These are phyloP conservation scores for Drosophila pseudoobscura DNA, from an alignment of 1,140 invertebrate genomes.

Conservation along the genomic window DNA sequence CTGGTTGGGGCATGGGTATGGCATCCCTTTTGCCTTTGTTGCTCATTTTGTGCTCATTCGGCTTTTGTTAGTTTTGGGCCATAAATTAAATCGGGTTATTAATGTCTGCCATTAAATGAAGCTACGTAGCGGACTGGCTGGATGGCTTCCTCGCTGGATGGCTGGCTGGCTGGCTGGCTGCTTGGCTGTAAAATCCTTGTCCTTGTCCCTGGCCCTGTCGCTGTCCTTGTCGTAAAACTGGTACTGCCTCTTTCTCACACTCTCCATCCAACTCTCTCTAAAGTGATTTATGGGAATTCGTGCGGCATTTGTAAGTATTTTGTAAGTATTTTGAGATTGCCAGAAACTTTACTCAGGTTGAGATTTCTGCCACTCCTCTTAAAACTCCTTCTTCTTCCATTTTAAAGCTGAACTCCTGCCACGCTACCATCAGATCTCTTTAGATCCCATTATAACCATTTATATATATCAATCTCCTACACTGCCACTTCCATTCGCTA, in stretches of 20 bases:
- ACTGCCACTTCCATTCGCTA: conserved; percentile 15
- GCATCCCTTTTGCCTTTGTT: conserved; percentile 40
- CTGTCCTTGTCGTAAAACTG: not conserved
- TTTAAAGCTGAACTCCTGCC: conserved; percentile 2
- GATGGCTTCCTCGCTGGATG: conserved; percentile 3
- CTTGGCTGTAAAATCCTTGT: conserved; percentile 26
- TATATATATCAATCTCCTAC: not conserved
- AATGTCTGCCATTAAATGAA: conserved; percentile 81
- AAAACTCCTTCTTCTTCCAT: not conserved
- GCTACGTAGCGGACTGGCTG: conserved; percentile 46
- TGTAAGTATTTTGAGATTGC: conserved; percentile 66
- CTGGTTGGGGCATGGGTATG: too few relatives aligned
- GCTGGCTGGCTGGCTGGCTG: conserved; percentile 17
- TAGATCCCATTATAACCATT: not conserved
- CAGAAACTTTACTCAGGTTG: conserved; percentile 35
- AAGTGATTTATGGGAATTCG: conserved; percentile 74
- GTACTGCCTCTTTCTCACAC: conserved; percentile 8
- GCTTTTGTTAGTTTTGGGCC: conserved; percentile 76
- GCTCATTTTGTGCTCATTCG: conserved; percentile 57
- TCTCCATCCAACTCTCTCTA: conserved; percentile 3
- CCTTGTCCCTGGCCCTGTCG: conserved; percentile 1
- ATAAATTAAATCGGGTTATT: conserved; percentile 82
- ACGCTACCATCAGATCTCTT: not conserved
- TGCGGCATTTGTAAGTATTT: conserved; percentile 71
- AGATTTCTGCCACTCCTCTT: conserved; percentile 1